Conservation (phyloP, 2,888 invertebrate genomes). For the Harpalus rubripes region DNA sequence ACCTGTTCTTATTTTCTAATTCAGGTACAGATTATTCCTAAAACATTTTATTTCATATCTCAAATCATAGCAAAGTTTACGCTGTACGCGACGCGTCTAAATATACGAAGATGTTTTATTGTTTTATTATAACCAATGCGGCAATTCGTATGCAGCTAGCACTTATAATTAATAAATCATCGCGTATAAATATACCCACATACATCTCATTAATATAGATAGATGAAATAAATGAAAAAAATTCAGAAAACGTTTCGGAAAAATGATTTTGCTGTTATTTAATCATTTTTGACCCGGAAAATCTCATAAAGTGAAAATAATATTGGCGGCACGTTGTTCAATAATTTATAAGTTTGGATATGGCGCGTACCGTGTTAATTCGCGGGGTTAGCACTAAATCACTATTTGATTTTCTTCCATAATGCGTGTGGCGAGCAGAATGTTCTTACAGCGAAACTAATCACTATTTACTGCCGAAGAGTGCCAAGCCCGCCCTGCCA, state of each 20-base stretch:
- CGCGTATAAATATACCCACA: no score
- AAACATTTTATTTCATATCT: no score
- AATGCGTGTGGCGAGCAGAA: conserved; percentile 55
- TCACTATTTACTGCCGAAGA: conserved; percentile 57
- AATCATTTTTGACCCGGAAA: not conserved
- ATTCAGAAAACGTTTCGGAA: not conserved
- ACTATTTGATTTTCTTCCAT: conserved; percentile 59
- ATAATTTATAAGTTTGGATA: conserved; percentile 45
- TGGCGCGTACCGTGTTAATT: conserved; percentile 17
- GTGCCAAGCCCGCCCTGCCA: conserved; percentile 38
- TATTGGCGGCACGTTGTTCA: conserved; percentile 20
- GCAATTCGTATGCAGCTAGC: no score
- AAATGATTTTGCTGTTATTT: conserved; percentile 6
- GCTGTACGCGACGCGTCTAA: no score
- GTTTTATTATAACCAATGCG: no score
- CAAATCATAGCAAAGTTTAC: no score
- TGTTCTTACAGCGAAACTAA: conserved; percentile 44
- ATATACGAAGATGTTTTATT: no score
- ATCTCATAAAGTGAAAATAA: conserved; percentile 30
- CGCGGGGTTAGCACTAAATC: conserved; percentile 37
- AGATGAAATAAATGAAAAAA: not conserved
- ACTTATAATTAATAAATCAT: no score
- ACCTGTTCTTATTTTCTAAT: no score
- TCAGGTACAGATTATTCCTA: no score
- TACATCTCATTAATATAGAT: not conserved